Conservation (phyloP, 2,888 invertebrate genomes). For the Lacanobia oleracea region DNA sequence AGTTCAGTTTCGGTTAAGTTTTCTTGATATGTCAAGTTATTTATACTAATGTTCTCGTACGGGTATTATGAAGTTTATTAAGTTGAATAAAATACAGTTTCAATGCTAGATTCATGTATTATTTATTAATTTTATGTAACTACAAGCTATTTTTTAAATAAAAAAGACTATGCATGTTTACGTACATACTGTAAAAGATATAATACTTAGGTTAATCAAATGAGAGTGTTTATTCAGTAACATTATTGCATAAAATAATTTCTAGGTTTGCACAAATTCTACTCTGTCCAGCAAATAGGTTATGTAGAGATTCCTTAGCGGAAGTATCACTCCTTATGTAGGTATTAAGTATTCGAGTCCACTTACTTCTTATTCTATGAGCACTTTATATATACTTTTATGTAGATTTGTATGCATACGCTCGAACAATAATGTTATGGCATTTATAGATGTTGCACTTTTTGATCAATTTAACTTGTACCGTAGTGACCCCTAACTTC, state of each 20-base stretch:
- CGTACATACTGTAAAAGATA: neutral
- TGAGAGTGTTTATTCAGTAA: neutral
- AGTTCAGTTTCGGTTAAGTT: too few species aligned
- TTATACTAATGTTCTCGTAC: too few species aligned
- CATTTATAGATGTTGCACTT: neutral
- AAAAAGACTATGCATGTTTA: neutral
- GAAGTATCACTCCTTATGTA: neutral
- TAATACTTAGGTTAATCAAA: neutral
- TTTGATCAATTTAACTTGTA: neutral
- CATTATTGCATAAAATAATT: neutral
- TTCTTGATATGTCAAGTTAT: too few species aligned
- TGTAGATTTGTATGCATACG: neutral
- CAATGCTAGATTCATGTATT: neutral
- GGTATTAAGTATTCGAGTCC: neutral
- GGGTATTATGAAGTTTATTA: too few species aligned
- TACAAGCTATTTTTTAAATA: neutral
- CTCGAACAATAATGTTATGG: neutral
- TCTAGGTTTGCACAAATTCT: neutral
- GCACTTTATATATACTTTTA: too few species aligned
- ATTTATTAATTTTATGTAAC: neutral
- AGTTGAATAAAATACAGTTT: conserved; percentile 32
- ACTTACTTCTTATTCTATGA: too few species aligned
- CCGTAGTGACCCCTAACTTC: too few species aligned
- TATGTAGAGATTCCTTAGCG: neutral
- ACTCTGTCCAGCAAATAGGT: neutral